Evolutionary conservation across 1,140 invertebrate genomes (phyloP), one percentile per base, ranked within the genome.

Genomic region (Bombus polaris): DNA sequence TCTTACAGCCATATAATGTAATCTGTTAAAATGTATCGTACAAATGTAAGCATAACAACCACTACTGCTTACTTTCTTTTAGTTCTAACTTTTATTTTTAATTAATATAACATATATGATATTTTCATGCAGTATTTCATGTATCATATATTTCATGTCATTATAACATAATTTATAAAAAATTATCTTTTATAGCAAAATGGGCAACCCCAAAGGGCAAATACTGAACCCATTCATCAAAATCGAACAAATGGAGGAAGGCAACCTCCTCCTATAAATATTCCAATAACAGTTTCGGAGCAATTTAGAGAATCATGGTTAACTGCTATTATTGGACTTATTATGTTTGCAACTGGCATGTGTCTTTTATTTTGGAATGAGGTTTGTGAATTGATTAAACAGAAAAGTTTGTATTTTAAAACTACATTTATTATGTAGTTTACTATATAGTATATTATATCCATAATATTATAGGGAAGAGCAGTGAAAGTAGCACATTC

Each of bases 341-440:
- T 96, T 62, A 93, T 97, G 44, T 96, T 97, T 93, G 91, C 94
- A 44, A 93, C 92, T 72, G 97, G 96, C 65, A 96, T 96, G 91
- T 96, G 94, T 80, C 93, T 97, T 10, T 94, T 97, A 71, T 97
- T 97, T 91, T 97, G 97, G 97, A 98, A 98, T 94, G 97, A 98
- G 95, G 97, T 97, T 94, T 93, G 82, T 77, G 81, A 83, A 53
- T 25, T 77, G n/a, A 22, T 83, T 76, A 74, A 42, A 85, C 74
- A 25, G 42, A 70, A 57, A 66, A 0, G 68, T 83, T 83, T 82
- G 22, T n/a, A 65, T 57, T 83, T 25, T n/a, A 70, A 59, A 57
- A 74, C 39, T 75, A 25, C 18, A 53, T 87, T 25, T 42, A 28
- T 77, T 81, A 47, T 47, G 5, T 18, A 47, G 47, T 47, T 18